Evolutionary conservation across 2,113 vertebrate species (phyloP).

Genomic region (Zingel zingel): DNA sequence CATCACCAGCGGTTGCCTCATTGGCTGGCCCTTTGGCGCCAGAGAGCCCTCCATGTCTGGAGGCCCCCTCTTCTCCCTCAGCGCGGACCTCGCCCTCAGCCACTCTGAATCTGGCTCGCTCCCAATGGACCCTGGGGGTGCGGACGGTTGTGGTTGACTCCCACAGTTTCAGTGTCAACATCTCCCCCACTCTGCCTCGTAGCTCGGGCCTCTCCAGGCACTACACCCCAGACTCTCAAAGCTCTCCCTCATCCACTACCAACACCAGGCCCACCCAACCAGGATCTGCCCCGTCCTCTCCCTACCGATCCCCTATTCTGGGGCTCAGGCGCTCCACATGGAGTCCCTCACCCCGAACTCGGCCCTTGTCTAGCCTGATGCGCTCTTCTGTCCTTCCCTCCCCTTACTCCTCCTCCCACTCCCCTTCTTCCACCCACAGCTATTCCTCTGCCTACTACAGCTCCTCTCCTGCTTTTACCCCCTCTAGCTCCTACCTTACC

Average conservation of each 20-base stretch:
- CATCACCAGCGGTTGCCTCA: slow-evolving; percentile 42
- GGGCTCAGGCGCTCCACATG: slow-evolving; percentile 76
- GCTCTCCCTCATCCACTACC: slow-evolving; percentile 28
- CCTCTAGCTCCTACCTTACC: slow-evolving; percentile 64
- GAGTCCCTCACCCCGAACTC: slow-evolving; percentile 75
- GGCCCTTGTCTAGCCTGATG: slow-evolving; percentile 68
- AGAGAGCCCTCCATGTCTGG: slow-evolving; percentile 76
- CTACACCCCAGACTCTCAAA: slow-evolving; percentile 55
- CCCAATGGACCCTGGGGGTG: slow-evolving; percentile 81
- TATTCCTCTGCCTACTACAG: slow-evolving; percentile 64
- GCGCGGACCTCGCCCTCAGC: slow-evolving; percentile 57
- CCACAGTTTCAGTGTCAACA: slow-evolving; percentile 69
- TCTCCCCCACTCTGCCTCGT: slow-evolving; percentile 54
- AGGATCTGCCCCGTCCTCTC: slow-evolving; percentile 74
- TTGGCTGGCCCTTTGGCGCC: slow-evolving; percentile 51
- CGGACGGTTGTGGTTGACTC: slow-evolving; percentile 80
- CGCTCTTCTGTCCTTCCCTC: slow-evolving; percentile 68
- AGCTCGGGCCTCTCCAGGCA: slow-evolving; percentile 61
- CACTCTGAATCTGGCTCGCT: slow-evolving; percentile 62
- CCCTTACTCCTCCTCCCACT: slow-evolving; percentile 49
- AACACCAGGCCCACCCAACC: slow-evolving; percentile 48
- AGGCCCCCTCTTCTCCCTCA: slow-evolving; percentile 63
- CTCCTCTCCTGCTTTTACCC: slow-evolving; percentile 60
- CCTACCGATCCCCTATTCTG: slow-evolving; percentile 72
- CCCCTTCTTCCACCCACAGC: slow-evolving; percentile 51